phyloP scores from a whole-genome alignment of 2,888 invertebrate species.

The Drosophila neonasuta region DNA sequence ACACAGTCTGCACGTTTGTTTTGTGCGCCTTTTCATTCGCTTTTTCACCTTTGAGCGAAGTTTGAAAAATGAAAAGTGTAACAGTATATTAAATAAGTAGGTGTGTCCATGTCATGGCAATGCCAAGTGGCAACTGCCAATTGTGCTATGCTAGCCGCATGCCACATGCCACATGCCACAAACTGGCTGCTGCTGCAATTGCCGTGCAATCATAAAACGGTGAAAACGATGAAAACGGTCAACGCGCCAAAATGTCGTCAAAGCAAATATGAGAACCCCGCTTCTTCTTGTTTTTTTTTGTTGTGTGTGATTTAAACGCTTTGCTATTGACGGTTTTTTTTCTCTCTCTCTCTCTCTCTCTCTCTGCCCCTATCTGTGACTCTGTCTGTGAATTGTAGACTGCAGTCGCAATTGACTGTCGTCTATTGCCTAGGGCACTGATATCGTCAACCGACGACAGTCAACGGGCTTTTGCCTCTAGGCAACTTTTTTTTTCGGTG shows the following conservation, averaged over 20 bases:
- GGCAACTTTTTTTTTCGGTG: slow-evolving; percentile 33
- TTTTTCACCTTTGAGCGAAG: slow-evolving; percentile 63
- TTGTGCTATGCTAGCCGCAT: slow-evolving; percentile 21
- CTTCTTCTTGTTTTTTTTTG: too few relatives aligned
- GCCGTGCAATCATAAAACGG: slow-evolving; percentile 52
- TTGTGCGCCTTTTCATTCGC: slow-evolving; percentile 54
- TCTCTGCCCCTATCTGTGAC: slow-evolving; percentile 8
- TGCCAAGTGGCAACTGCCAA: slow-evolving; percentile 47
- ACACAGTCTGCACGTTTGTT: slow-evolving; percentile 16
- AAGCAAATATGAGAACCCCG: slow-evolving; percentile 55
- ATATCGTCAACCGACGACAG: neutral
- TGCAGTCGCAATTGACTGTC: slow-evolving; percentile 61
- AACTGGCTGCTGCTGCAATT: slow-evolving; percentile 25
- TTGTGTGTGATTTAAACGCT: slow-evolving; percentile 71
- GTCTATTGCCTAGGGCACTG: neutral
- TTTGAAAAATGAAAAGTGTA: slow-evolving; percentile 67
- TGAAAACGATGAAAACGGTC: slow-evolving; percentile 32
- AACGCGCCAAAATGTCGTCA: slow-evolving; percentile 67
- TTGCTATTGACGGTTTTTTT: slow-evolving; percentile 27
- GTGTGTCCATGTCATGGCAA: slow-evolving; percentile 60
- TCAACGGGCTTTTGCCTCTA: slow-evolving; percentile 32
- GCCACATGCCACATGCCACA: slow-evolving; percentile 9
- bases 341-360: neutral
- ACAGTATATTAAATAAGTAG: slow-evolving; percentile 77
- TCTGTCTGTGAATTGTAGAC: slow-evolving; percentile 64